A percentile compares a stretch with the other conserved stretches of the same genome.
phyloP scores from a whole-genome alignment of 2,888 invertebrate genomes.

The Amphipoea oculea region DNA sequence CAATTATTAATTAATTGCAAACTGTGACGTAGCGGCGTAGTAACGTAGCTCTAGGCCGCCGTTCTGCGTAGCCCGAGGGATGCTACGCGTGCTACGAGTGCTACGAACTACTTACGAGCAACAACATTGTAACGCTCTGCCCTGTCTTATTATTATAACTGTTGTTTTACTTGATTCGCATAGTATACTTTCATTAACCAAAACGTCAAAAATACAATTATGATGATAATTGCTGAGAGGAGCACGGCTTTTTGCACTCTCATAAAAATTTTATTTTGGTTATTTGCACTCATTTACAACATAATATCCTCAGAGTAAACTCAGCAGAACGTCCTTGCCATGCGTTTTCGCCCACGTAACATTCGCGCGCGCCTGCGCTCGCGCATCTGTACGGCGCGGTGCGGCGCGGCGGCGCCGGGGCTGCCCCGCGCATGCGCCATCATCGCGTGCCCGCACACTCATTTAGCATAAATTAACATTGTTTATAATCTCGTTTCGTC shows the following conservation, averaged over 20 bases:
- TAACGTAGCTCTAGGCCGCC: not conserved
- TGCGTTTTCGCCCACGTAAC: not conserved
- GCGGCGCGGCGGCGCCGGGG: constrained; percentile 21
- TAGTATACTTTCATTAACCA: not conserved
- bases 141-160: too few species aligned
- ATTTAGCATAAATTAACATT: constrained; percentile 2
- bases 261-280: not conserved
- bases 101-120: constrained; percentile 25
- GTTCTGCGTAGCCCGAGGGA: not conserved
- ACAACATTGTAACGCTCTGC: not conserved
- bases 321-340: constrained; percentile 4
- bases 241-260: not conserved
- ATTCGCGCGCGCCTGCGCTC: not conserved
- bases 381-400: not conserved
- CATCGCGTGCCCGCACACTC: constrained; percentile 18
- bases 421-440: constrained; percentile 24
- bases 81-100: constrained; percentile 42
- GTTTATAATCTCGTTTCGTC: constrained; percentile 18
- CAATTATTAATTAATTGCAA: not conserved
- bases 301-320: not conserved
- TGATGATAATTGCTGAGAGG: too few species aligned
- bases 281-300: not conserved
- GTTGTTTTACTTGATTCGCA: not conserved
- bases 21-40: constrained; percentile 11
- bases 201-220: constrained; percentile 1